Conservation (phyloP, 92 coral and sea anemone species). For the Actinostola sp. region DNA sequence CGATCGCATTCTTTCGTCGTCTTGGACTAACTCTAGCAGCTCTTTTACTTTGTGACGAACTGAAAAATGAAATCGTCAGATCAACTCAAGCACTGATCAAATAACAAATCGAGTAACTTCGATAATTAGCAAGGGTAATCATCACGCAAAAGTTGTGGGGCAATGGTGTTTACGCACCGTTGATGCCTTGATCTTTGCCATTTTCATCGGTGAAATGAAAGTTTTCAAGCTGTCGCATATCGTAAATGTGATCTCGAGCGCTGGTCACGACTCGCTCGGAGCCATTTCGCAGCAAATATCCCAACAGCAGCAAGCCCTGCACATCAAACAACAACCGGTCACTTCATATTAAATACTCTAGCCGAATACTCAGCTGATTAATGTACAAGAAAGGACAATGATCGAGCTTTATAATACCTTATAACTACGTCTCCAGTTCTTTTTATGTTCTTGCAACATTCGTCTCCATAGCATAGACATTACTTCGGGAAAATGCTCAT, state of each 20-base stretch:
- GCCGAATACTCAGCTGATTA: no score
- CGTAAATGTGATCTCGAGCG: constrained; percentile 94
- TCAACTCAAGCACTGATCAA: no score
- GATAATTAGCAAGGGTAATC: neutral
- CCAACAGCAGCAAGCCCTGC: constrained; percentile 83
- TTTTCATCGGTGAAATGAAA: constrained; percentile 82
- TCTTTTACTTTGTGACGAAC: constrained; percentile 99
- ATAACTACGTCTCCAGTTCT: constrained; percentile 94
- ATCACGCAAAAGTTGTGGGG: no score
- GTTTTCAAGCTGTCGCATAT: constrained; percentile 89
- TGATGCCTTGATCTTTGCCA: constrained; percentile 98
- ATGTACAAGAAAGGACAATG: neutral
- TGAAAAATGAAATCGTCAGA: no score
- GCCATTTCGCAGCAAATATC: constrained; percentile 89
- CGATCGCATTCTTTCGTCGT: constrained; percentile 84
- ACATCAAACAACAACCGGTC: constrained; percentile 3
- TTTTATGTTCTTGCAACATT: constrained; percentile 88
- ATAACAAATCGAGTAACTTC: neutral
- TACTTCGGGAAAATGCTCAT: constrained; percentile 98
- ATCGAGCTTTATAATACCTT: constrained; percentile 64
- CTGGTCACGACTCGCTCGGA: constrained; percentile 97
- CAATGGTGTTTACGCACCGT: constrained; percentile 77
- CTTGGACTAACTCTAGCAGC: constrained; percentile 87
- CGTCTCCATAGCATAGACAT: constrained; percentile 99
- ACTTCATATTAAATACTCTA: neutral